Conservation (phyloP, 1,140 invertebrate genomes). For the Solenopsis invicta region DNA sequence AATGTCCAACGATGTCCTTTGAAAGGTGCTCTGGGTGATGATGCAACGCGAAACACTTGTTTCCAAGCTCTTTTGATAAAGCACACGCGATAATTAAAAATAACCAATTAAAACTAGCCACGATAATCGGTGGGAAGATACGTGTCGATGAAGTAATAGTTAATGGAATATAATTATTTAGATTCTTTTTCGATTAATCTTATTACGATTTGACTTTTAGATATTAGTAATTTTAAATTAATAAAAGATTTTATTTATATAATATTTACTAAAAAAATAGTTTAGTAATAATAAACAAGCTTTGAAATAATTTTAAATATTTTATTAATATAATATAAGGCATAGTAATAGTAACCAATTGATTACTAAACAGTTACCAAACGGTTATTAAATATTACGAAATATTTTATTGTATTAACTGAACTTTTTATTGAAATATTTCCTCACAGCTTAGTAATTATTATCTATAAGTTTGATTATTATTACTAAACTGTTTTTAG, state of each 20-base stretch:
- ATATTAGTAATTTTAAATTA: constrained; percentile 11
- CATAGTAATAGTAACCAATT: too few species aligned
- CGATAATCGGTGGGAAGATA: neutral
- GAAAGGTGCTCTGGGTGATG: constrained; percentile 53
- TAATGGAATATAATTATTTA: neutral
- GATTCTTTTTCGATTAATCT: neutral
- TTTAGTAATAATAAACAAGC: too few species aligned
- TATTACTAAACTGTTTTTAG: too few species aligned
- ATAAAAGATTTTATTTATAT: neutral
- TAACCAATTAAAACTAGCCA: constrained; percentile 66
- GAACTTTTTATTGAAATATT: too few species aligned
- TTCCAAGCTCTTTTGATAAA: constrained; percentile 12
- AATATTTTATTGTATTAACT: too few species aligned
- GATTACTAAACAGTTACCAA: too few species aligned
- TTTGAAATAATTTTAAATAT: too few species aligned
- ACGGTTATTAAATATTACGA: too few species aligned
- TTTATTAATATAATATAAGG: too few species aligned
- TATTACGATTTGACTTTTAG: neutral
- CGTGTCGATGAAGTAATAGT: neutral
- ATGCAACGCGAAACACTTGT: constrained; percentile 58
- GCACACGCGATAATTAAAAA: constrained; percentile 32
- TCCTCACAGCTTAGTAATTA: too few species aligned
- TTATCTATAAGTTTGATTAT: too few species aligned
- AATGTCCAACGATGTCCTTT: constrained; percentile 81
- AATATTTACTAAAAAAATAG: too few species aligned